Evolutionary conservation across 2,888 invertebrate genomes (phyloP).

Genomic region (Caenorhabditis becei): DNA sequence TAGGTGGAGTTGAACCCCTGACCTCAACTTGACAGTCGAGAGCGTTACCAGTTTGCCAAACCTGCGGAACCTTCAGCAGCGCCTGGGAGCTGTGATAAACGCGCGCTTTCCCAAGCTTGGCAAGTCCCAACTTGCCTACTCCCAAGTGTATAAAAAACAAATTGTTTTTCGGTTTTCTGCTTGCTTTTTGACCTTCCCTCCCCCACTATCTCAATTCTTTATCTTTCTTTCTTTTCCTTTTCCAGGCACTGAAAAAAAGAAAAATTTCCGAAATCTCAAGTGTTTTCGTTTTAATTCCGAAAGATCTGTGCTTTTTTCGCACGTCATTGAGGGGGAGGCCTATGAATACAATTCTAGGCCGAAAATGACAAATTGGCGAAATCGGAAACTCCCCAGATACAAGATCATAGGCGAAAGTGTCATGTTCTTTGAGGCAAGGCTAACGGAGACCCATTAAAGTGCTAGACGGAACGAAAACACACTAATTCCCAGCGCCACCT

Average conservation of each 20-base stretch:
- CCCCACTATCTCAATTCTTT: background rate
- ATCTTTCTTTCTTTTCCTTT: too few species aligned
- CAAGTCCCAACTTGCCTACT: background rate
- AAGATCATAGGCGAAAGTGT: constrained; percentile 2
- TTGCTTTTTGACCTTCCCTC: background rate
- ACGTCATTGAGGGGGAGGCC: background rate
- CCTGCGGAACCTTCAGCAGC: too few species aligned
- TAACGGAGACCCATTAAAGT: background rate
- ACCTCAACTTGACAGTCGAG: too few species aligned
- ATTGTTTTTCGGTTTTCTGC: constrained; percentile 2
- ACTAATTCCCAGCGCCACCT: background rate
- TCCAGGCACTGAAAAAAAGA: background rate
- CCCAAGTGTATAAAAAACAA: constrained; percentile 1
- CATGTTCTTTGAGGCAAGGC: background rate
- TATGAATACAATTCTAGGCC: too few species aligned
- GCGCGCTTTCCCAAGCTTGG: too few species aligned
- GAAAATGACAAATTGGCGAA: constrained; percentile 4
- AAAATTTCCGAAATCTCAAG: background rate
- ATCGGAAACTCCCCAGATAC: background rate
- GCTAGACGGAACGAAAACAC: constrained; percentile 2
- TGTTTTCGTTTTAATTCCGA: background rate
- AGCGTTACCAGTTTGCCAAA: too few species aligned
- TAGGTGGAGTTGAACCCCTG: too few species aligned
- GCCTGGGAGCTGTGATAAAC: background rate
- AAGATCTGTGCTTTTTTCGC: background rate